Evolutionary conservation across 30 jellyfish, hydroid and myxozoan species (phyloP).

Genomic region (Mastigias papua): DNA sequence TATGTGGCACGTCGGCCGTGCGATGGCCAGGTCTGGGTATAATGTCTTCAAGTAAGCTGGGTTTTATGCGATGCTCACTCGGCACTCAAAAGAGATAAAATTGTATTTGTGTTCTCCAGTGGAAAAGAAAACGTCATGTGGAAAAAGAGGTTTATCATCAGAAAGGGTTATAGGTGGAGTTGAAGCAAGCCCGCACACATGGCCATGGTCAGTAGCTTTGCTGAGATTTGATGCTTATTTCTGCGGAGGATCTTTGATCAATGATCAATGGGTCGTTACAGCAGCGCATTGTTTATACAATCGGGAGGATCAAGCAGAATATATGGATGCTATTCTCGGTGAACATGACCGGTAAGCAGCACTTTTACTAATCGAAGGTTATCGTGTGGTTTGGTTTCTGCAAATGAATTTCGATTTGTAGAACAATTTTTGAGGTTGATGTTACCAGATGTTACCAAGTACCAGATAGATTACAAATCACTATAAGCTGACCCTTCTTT

Average conservation of each 20-base stretch:
- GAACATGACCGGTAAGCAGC: slow-evolving; percentile 69
- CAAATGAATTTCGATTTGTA: too few relatives aligned
- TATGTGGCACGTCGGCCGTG: too few relatives aligned
- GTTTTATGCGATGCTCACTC: too few relatives aligned
- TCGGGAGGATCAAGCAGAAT: slow-evolving; percentile 18
- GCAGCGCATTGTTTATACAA: slow-evolving; percentile 71
- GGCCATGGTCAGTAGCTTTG: slow-evolving; percentile 76
- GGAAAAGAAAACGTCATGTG: slow-evolving; percentile 18
- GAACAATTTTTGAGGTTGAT: too few relatives aligned
- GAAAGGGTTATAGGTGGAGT: slow-evolving; percentile 66
- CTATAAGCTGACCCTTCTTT: too few relatives aligned
- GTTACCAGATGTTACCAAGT: too few relatives aligned
- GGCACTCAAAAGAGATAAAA: too few relatives aligned
- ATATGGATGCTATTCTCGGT: slow-evolving; percentile 64
- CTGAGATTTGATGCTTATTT: slow-evolving; percentile 28
- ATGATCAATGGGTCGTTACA: slow-evolving; percentile 64
- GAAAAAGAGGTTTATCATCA: slow-evolving; percentile 31
- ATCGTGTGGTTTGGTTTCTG: too few relatives aligned
- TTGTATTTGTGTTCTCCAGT: too few relatives aligned
- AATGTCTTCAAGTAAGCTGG: too few relatives aligned
- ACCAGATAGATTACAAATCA: too few relatives aligned
- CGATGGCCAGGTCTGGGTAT: too few relatives aligned
- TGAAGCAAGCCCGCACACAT: slow-evolving; percentile 42
- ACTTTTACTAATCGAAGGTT: not conserved
- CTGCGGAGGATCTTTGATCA: slow-evolving; percentile 78